A percentile compares a stretch with the other conserved stretches of the same genome.
phyloP scores from a whole-genome alignment of 2,888 invertebrate genomes.

The Scaptomyza reducta region DNA sequence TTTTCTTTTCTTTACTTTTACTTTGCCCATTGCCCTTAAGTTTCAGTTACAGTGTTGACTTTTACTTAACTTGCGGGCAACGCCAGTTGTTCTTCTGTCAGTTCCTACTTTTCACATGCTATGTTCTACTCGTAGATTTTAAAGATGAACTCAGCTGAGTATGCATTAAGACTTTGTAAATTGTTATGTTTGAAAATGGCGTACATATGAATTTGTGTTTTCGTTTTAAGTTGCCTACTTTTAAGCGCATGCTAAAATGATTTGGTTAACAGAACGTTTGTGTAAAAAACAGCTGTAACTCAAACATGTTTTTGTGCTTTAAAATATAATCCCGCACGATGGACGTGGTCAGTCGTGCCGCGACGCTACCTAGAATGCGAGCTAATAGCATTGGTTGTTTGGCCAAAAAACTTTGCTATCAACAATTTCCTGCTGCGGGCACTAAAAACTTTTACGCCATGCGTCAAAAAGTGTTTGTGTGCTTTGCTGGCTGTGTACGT shows the following conservation, averaged over 20 bases:
- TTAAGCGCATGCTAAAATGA: too few relatives aligned
- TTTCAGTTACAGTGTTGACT: slow-evolving; percentile 44
- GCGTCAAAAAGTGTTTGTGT: slow-evolving; percentile 34
- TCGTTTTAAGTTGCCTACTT: not conserved
- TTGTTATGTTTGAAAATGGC: not conserved
- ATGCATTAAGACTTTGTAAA: not conserved
- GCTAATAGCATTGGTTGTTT: slow-evolving; percentile 54
- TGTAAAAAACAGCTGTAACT: not conserved
- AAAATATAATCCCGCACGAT: slow-evolving; percentile 54
- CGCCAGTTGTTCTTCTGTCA: slow-evolving; percentile 17
- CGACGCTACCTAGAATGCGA: slow-evolving; percentile 15
- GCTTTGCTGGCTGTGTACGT: not conserved
- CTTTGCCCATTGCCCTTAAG: slow-evolving; percentile 9
- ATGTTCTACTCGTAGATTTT: not conserved
- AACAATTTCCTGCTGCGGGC: slow-evolving; percentile 24
- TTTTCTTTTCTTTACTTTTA: not conserved
- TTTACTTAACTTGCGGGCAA: slow-evolving; percentile 39
- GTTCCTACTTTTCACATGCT: slow-evolving; percentile 2
- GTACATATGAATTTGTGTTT: not conserved
- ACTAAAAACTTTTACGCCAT: slow-evolving; percentile 5
- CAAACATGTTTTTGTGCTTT: not conserved
- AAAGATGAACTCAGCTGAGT: not conserved
- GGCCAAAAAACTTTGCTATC: slow-evolving; percentile 29
- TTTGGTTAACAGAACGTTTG: not conserved
- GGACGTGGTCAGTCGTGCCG: slow-evolving; percentile 24